Evolutionary conservation across 2,888 invertebrate genomes (phyloP), one percentile per base, ranked within the genome.

Genomic region (Epistrophe grossulariae): DNA sequence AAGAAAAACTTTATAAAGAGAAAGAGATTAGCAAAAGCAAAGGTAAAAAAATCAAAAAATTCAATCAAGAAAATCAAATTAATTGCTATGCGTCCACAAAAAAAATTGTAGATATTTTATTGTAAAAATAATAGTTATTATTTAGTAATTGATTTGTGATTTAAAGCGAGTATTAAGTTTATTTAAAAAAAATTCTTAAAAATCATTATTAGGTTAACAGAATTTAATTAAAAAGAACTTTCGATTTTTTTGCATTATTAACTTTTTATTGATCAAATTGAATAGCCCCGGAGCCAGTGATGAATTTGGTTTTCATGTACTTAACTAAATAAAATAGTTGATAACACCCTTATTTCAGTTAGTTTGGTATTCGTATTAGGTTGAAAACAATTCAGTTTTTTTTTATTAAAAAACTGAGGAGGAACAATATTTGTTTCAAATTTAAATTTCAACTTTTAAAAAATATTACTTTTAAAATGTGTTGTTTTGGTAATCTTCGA

Each of bases 31-130:
- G 80, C 59, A 70, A 45, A 19, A 2, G 35, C 28, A 19, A 17
- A 66, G 35, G 52, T 31, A 7, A 50, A 70, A 24, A 40, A 57
- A 76, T 76, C 72, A 40, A 76, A 84, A 84, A 66, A 59, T 40
- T 59, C 55, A 48, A 84, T 48, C 45, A 48, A 50, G 52, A 28
- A 77, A 80, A 77, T 84, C 79, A 84, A 84, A 84, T 48, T 64
- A 71, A 79, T 71, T 79, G 70, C 52, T 64, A 79, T 74, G 84
- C 84, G 84, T 84, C 84, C 84, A 84, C 68, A 79, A 62, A 83
- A 73, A n/a, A 68, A 64, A 40, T 17, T 84, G 74, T 84, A 79
- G 57, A 84, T 84, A 79, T 62, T 84, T 55, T 71, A 71, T 73
- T 79, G 57, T 84, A 74, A 71, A 68, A 78, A 62, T 43, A 35